Base-by-base conservation (phyloP, 2,888 invertebrate genomes). In the Pristionchus entomophagus region DNA sequence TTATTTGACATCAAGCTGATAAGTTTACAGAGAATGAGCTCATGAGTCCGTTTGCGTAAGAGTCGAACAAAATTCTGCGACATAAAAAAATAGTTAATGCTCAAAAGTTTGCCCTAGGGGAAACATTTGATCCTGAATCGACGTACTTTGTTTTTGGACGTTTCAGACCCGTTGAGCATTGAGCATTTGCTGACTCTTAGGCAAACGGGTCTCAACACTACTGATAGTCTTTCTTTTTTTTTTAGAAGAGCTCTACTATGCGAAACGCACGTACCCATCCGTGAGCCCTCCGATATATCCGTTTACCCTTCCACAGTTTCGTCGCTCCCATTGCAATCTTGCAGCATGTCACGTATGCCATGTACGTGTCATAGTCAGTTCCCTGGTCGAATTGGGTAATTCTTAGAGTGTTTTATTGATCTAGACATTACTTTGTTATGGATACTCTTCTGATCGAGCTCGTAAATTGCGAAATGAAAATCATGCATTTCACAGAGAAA, bases 321-420 rank as follows among this genome's bases (percentile, higher is more conserved):
- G 35, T 56, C 6, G 77, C n/a, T 26, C 91, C 92, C 19, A 91
- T 85, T 29, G 88, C 87, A 69, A 91, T 62, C 86, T 92, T 92
- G 73, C 89, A 89, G 86, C 92, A 92, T 49, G 90, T 89, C 35
- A 92, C 92, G 86, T 89, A 92, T 32, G 89, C 91, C 92, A 92
- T 92, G 87, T 92, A 92, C 22, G 90, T 89, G 78, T 91, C 91
- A 87, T 92, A 92, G 56, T 87, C 88, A 3, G 87, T 90, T 14
- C 88, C 91, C 82, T 78, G 78, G 5, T 14, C 12, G 62, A 26
- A 26, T 10, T 22, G 19, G 10, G 19, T 62, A 26, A 10, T 14
- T 14, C 10, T 22, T 62, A 62, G n/a, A 26, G 10, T 51, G 51
- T 51, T 12, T 14, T 14, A 19, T 19, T 19, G 51, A 19, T 19